Conservation (phyloP, 2,797 vertebrate genomes). For the Betta splendens region DNA sequence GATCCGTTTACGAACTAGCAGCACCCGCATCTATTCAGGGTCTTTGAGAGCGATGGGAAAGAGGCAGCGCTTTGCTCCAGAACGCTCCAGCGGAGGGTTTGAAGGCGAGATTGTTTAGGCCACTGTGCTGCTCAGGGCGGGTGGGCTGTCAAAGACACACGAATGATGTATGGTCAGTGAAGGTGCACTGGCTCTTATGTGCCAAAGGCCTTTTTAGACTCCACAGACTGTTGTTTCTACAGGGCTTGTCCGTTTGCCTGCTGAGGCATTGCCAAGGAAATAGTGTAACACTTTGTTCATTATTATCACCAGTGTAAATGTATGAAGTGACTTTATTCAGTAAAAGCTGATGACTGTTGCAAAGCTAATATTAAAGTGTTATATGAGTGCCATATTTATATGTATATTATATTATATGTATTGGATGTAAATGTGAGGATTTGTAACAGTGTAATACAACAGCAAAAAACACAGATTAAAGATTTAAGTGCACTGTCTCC, state of each 20-base stretch:
- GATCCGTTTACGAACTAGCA: not conserved
- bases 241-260: slow-evolving; percentile 27
- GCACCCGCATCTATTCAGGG: not conserved
- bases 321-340: slow-evolving; percentile 27
- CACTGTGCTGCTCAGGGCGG: not conserved
- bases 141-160: slow-evolving; percentile 18
- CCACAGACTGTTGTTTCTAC: slow-evolving; percentile 27
- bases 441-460: slow-evolving; percentile 32
- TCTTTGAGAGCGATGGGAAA: slow-evolving; percentile 8
- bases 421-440: slow-evolving; percentile 19
- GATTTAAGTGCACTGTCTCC: slow-evolving; percentile 36
- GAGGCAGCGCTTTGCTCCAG: slow-evolving; percentile 26
- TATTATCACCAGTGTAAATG: slow-evolving; percentile 19
- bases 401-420: slow-evolving; percentile 5
- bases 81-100: slow-evolving; percentile 17
- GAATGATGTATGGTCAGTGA: not conserved
- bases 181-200: slow-evolving; percentile 10
- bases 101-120: slow-evolving; percentile 3
- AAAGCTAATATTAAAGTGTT: slow-evolving; percentile 20
- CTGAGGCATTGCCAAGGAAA: slow-evolving; percentile 29
- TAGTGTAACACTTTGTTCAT: slow-evolving; percentile 10
- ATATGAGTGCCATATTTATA: slow-evolving; percentile 9
- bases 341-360: slow-evolving; percentile 21
- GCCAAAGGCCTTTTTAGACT: slow-evolving; percentile 27
- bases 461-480: slow-evolving; percentile 24